Evolutionary conservation across 1,140 invertebrate species (phyloP), one percentile per base, ranked within the genome.

Genomic region (Drosophila chauvacae): DNA sequence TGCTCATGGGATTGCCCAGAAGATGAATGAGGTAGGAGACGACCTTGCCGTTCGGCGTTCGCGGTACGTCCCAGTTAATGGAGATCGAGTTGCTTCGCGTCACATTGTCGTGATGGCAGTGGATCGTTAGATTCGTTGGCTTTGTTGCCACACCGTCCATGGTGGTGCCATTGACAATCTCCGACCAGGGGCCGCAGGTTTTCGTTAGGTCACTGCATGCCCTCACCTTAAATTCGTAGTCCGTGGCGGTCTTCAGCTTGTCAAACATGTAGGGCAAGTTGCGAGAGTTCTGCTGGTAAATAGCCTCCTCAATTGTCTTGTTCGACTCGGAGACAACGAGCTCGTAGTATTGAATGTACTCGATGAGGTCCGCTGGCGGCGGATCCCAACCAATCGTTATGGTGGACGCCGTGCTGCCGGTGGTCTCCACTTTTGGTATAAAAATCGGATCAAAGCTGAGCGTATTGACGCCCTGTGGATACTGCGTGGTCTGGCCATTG

Each of bases 141-240:
- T 95, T 85, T 93, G 94, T 11, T 94, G 96, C 63, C 93, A 93
- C 71, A 64, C 96, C 96, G 92, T 97, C 97, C 93, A 97, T 94
- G 7, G 97, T 97, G 7, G 95, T 96, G 2, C 96, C 96, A 85
- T 96, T 95, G 45, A 96, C 95, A 71, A 94, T 93, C 20, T 94
- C 93, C 2, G 96, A 97, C 95, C 95, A 96, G 20, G 95, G 94
- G 7, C 96, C 96, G 92, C 96, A 97, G 47, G 94, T 93, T 57
- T 94, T 94, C 3, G 95, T 97, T 80, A 95, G 96, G 85, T 96
- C 95, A 69, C 95, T 97, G 90, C 96, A 97, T 11, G 96, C 96
- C 39, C 95, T 93, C 14, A 95, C 95, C 93, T 95, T 95, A 91
- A 97, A 97, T 63, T 95, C 94, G 84, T 97, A 97, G 55, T 94